Percentiles rank a stretch among this genome's conserved stretches.
Evolutionary conservation across 1,140 invertebrate species (phyloP).

Genomic region (Grapholita molesta): DNA sequence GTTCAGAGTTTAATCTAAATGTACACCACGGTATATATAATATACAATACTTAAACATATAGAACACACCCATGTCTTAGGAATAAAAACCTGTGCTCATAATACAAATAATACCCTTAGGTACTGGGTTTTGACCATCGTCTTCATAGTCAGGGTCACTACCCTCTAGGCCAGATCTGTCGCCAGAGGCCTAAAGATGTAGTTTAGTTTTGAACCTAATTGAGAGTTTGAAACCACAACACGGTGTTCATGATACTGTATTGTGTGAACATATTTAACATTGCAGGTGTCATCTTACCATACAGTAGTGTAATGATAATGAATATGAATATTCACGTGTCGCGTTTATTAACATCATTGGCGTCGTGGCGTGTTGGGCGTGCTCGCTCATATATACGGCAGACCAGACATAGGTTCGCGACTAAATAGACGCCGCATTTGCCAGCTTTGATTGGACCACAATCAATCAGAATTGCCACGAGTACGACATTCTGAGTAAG

Average conservation of each 20-base stretch:
- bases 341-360: conserved; percentile 45
- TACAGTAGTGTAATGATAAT: conserved; percentile 37
- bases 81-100: too few relatives aligned
- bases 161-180: too few relatives aligned
- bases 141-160: too few relatives aligned
- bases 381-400: conserved; percentile 39
- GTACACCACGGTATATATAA: background rate
- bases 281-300: conserved; percentile 18
- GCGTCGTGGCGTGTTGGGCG: conserved; percentile 53
- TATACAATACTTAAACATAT: too few relatives aligned
- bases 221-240: background rate
- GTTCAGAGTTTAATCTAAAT: background rate
- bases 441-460: too few relatives aligned
- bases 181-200: too few relatives aligned
- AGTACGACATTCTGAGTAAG: too few relatives aligned
- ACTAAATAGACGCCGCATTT: background rate
- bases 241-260: background rate
- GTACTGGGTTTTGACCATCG: too few relatives aligned
- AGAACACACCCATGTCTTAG: too few relatives aligned
- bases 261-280: background rate
- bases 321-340: conserved; percentile 58
- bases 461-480: too few relatives aligned
- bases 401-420: background rate
- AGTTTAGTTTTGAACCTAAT: background rate
- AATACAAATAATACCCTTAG: too few relatives aligned